A percentile compares a stretch with the other conserved stretches of the same genome.
These are phyloP conservation scores for Axea sp. DNA, from an alignment of 2,888 invertebrate species.

Conservation along the genomic window DNA sequence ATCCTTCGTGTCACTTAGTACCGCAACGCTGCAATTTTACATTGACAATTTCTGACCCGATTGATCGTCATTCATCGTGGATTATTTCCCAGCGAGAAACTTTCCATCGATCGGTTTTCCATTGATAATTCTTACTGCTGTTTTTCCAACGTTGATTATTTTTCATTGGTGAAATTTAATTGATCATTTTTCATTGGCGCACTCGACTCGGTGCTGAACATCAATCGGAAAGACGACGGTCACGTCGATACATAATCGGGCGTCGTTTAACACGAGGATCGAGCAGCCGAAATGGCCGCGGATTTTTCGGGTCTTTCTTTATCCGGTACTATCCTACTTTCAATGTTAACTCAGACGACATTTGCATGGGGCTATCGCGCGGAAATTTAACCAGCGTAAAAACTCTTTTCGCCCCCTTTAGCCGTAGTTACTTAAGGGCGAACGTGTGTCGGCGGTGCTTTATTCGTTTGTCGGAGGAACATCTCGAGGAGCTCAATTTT, in stretches of 20 bases:
- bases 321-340: conserved; percentile 47
- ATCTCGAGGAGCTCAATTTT: conserved; percentile 46
- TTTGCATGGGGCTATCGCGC: conserved; percentile 53
- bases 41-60: too few species aligned
- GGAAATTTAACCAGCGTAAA: conserved; percentile 61
- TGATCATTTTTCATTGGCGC: too few species aligned
- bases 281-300: conserved; percentile 25
- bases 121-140: too few species aligned
- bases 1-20: too few species aligned
- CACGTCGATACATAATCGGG: conserved; percentile 27
- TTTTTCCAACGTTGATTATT: too few species aligned
- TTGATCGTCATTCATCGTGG: too few species aligned
- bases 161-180: too few species aligned
- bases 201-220: too few species aligned
- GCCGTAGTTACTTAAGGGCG: conserved; percentile 52
- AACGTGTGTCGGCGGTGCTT: conserved; percentile 44
- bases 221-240: conserved; percentile 8
- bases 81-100: too few species aligned
- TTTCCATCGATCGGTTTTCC: too few species aligned
- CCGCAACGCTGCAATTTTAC: too few species aligned
- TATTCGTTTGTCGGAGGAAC: conserved; percentile 35
- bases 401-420: conserved; percentile 53
- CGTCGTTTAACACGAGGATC: conserved; percentile 22
- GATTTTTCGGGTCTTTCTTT: conserved; percentile 51
- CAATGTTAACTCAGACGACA: conserved; percentile 47